These are phyloP conservation scores for Myopa tessellatipennis DNA, from an alignment of 2,888 invertebrate species.

Conservation along the genomic window DNA sequence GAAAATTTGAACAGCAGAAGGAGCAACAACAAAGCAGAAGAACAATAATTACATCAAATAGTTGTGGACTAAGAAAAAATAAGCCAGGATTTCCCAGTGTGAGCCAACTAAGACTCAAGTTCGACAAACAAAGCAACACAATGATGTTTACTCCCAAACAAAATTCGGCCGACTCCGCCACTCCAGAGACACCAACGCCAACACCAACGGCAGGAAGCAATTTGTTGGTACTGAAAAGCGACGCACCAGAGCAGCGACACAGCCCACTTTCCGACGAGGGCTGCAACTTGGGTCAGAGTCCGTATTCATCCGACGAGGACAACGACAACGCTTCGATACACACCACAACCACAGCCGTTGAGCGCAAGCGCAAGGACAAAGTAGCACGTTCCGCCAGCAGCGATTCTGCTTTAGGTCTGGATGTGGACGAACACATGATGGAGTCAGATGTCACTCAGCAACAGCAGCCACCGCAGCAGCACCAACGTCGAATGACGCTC, in stretches of 20 bases:
- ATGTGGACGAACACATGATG: slow-evolving; percentile 59
- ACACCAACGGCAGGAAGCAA: slow-evolving; percentile 10
- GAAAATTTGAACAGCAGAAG: slow-evolving; percentile 38
- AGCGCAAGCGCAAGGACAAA: slow-evolving; percentile 56
- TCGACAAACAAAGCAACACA: background rate
- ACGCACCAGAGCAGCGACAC: slow-evolving; percentile 50
- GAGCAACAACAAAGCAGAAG: background rate
- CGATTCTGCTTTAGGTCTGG: slow-evolving; percentile 66
- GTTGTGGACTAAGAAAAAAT: background rate
- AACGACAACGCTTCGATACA: slow-evolving; percentile 45
- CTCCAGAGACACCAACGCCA: background rate
- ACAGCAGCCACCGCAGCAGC: slow-evolving; percentile 39
- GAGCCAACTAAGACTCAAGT: slow-evolving; percentile 2
- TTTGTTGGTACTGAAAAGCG: slow-evolving; percentile 46
- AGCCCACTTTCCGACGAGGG: slow-evolving; percentile 65
- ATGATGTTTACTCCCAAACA: slow-evolving; percentile 11
- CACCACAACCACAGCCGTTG: slow-evolving; percentile 44
- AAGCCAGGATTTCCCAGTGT: slow-evolving; percentile 18
- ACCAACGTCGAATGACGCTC: slow-evolving; percentile 63
- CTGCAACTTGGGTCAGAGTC: slow-evolving; percentile 62
- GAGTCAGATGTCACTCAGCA: slow-evolving; percentile 21
- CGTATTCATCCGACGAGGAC: slow-evolving; percentile 62
- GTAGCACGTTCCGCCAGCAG: slow-evolving; percentile 66
- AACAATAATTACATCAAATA: background rate
- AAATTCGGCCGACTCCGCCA: background rate